These are phyloP conservation scores for Poecile montanus DNA, from an alignment of 2,797 vertebrate species.

Conservation along the genomic window DNA sequence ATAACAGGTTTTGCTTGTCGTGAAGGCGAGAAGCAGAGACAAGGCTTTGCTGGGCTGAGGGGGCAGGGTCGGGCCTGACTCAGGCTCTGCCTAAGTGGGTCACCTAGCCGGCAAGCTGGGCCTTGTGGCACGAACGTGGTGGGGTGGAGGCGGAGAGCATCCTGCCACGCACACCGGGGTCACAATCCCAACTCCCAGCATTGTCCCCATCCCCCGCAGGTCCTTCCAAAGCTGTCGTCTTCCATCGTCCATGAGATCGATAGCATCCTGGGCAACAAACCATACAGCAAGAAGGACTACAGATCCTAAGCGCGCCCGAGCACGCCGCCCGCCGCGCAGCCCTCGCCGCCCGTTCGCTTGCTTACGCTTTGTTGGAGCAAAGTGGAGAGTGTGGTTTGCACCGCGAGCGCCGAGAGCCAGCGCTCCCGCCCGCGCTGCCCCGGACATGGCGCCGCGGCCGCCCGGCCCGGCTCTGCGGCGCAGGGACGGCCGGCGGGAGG, in stretches of 20 bases:
- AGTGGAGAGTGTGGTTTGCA: slow-evolving; percentile 66
- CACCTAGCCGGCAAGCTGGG: background rate
- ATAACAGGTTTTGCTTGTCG: background rate
- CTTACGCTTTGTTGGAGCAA: slow-evolving; percentile 90
- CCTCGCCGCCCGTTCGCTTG: slow-evolving; percentile 86
- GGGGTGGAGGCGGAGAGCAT: background rate
- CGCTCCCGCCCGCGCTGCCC: slow-evolving; percentile 3
- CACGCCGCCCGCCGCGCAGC: slow-evolving; percentile 54
- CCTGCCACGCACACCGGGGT: accelerated
- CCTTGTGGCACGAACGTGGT: background rate
- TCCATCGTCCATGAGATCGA: slow-evolving; percentile 97
- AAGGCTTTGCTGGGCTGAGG: background rate
- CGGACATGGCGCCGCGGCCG: background rate
- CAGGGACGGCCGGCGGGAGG: background rate
- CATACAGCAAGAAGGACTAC: slow-evolving; percentile 99
- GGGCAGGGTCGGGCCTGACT: background rate
- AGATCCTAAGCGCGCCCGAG: slow-evolving; percentile 81
- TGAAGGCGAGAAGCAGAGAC: accelerated
- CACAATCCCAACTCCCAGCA: background rate
- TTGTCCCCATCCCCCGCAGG: slow-evolving; percentile 70
- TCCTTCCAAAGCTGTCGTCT: slow-evolving; percentile 97
- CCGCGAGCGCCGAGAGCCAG: slow-evolving; percentile 69
- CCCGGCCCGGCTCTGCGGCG: background rate
- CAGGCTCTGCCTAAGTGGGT: background rate
- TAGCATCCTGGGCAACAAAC: slow-evolving; percentile 99